Base-by-base conservation (phyloP, 2,113 vertebrate species). In the Burhinus bistriatus region DNA sequence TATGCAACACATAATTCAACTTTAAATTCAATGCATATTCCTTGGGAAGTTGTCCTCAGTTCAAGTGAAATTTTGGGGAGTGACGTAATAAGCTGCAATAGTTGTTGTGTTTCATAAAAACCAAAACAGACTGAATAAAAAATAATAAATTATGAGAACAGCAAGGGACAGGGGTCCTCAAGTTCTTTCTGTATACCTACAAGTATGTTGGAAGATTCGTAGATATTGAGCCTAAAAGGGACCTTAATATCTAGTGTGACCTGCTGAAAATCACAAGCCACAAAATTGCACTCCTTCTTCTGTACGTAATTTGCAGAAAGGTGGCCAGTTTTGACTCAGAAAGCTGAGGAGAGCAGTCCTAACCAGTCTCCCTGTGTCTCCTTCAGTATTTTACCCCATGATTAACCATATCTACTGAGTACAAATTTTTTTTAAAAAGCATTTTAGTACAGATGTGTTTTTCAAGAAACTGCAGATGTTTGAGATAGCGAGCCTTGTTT, bases 251-350 rank as follows among this genome's bases (percentile, higher is more conserved):
- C 44, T 82, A 45, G n/a, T 72, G 59, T 81, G 42, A 75, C 25
- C 30, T 66, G 9, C n/a, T 84, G 32, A 75, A 81, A 80, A 62
- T 66, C 38, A 27, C 8, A 42, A 47, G 20, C 29, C 51, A 52
- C 27, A 91, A 45, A 55, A 44, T 42, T 72, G 6, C 11, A 52
- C n/a, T 78, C 29, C 15, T 82, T 64, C 38, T 54, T 83, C 11
- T 1, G 0, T 45, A 11, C 6, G 0, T 61, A 36, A 59, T 36
- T 66, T 80, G 18, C 20, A 68, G 51, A 71, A 73, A 57, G 13
- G 15, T 27, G 5, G 4, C 51, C 20, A n/a, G 11, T 78, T 93
- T 59, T 89, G n/a, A 68, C 27, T 70, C 90, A 58, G 15, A 38
- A 83, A 81, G 38, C 58, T 11, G 27, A 61, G 47, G 13, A 68